phyloP scores from a whole-genome alignment of 2,113 vertebrate species.

The Zosterops borbonicus region DNA sequence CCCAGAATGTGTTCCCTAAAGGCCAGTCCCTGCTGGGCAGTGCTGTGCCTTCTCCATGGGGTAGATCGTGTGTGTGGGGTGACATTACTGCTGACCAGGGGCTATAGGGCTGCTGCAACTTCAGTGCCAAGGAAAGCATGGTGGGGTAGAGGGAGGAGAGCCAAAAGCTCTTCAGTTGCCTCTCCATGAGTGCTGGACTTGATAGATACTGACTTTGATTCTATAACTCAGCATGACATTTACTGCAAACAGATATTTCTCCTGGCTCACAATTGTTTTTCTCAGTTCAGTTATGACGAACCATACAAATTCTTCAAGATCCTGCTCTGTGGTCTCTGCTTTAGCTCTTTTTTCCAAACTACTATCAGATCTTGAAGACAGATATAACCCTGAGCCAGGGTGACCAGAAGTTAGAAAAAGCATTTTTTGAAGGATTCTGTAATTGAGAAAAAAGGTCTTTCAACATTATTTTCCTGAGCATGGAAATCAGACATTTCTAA shows the following conservation, averaged over 20 bases:
- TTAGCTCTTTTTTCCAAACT: neutral
- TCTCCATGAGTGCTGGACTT: fast-evolving
- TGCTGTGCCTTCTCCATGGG: fast-evolving
- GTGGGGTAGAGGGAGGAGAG: neutral
- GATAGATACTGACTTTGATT: neutral
- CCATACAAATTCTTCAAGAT: neutral
- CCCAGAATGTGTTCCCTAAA: neutral
- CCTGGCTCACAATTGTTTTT: neutral
- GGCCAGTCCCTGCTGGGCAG: fast-evolving
- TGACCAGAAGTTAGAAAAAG: neutral
- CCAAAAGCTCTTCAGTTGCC: neutral
- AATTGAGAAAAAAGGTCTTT: neutral
- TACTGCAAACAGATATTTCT: neutral
- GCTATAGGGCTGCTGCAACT: neutral
- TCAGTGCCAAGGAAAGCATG: neutral
- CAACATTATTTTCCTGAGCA: neutral
- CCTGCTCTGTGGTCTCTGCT: neutral
- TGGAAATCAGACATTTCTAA: neutral
- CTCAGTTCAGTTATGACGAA: neutral
- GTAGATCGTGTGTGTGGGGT: fast-evolving
- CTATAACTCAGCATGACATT: neutral
- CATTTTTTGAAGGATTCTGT: neutral
- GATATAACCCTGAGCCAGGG: neutral
- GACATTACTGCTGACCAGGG: neutral
- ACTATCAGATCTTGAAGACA: neutral